Percentiles rank a stretch among this genome's conserved stretches.
These are phyloP conservation scores for Pygocentrus nattereri DNA, from an alignment of 2,797 vertebrate species.

Conservation along the genomic window DNA sequence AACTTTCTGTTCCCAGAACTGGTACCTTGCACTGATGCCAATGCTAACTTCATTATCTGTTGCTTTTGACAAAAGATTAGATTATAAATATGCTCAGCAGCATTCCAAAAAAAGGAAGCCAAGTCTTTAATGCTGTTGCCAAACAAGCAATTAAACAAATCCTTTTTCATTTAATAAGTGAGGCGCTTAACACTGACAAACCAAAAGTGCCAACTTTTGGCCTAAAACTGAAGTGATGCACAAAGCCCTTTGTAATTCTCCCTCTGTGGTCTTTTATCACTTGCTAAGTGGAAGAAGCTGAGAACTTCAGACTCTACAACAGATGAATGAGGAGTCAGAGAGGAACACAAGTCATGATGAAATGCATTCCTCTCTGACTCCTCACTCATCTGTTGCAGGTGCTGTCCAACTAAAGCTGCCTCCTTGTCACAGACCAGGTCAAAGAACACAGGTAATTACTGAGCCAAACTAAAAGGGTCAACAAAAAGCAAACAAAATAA, in stretches of 20 bases:
- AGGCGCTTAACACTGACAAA: background rate
- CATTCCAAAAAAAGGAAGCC: background rate
- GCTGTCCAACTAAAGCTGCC: background rate
- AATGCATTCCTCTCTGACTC: background rate
- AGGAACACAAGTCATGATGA: no score
- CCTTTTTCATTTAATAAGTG: background rate
- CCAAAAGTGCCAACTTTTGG: background rate
- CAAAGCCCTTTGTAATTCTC: background rate
- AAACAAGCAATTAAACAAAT: background rate
- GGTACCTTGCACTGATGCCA: no score
- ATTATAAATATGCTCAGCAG: background rate
- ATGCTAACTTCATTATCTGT: no score
- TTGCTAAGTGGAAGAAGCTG: background rate
- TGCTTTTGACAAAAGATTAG: background rate
- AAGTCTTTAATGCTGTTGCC: background rate
- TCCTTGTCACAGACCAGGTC: background rate
- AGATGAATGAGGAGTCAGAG: no score
- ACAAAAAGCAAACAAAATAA: conserved; percentile 22
- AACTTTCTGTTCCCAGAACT: no score
- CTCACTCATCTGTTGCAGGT: background rate
- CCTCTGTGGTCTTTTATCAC: background rate
- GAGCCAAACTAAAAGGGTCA: background rate
- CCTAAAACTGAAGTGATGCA: background rate
- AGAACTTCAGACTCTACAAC: no score
- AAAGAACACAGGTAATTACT: background rate